phyloP scores from a whole-genome alignment of 2,888 invertebrate species.

The Rhamphomyia laevipes region DNA sequence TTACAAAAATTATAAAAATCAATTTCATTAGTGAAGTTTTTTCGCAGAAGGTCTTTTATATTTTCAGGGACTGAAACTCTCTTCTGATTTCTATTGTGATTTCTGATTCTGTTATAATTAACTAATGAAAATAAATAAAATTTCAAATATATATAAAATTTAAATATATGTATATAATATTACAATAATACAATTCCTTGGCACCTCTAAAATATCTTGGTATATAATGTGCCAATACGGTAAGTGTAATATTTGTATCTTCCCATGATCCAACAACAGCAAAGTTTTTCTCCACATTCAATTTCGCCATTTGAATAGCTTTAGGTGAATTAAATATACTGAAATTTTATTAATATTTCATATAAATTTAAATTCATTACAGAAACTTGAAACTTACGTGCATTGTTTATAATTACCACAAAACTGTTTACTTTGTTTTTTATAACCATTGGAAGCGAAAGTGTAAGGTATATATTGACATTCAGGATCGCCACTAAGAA shows the following conservation, averaged over 20 bases:
- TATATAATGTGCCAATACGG: slow-evolving; percentile 69
- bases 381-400: slow-evolving; percentile 44
- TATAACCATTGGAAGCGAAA: slow-evolving; percentile 30
- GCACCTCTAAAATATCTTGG: slow-evolving; percentile 74
- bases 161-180: slow-evolving; percentile 19
- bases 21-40: slow-evolving; percentile 75
- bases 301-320: slow-evolving; percentile 59
- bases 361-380: background rate
- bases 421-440: slow-evolving; percentile 65
- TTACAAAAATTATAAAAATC: slow-evolving; percentile 83
- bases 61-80: slow-evolving; percentile 72
- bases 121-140: too few species aligned
- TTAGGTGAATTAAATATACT: slow-evolving; percentile 50
- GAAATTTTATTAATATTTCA: too few species aligned
- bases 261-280: slow-evolving; percentile 81
- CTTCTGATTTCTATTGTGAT: slow-evolving; percentile 63
- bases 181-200: slow-evolving; percentile 62
- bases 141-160: too few species aligned
- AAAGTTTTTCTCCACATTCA: slow-evolving; percentile 71
- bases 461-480: slow-evolving; percentile 57
- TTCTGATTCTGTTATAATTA: slow-evolving; percentile 37
- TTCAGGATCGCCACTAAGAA: slow-evolving; percentile 64
- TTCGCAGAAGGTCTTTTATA: slow-evolving; percentile 65
- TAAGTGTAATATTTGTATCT: slow-evolving; percentile 73
- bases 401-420: slow-evolving; percentile 71